Evolutionary conservation across 2,113 vertebrate genomes (phyloP).

Genomic region (Osmerus mordax): DNA sequence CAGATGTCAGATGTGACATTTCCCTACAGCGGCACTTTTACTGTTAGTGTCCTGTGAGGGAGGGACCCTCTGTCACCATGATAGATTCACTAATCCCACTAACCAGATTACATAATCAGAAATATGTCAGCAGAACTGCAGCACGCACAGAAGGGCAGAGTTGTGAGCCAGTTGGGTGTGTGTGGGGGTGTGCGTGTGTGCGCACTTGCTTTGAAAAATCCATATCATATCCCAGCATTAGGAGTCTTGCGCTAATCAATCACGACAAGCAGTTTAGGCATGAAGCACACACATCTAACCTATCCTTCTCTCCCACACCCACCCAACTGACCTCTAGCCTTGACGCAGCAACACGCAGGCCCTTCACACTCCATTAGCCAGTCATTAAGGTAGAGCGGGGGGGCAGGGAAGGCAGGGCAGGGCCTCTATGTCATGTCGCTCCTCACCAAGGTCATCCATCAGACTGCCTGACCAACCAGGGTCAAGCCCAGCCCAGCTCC

Average conservation of each 20-base stretch:
- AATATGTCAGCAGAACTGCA: neutral
- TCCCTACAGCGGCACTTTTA: neutral
- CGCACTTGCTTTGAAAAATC: neutral
- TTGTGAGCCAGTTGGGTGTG: neutral
- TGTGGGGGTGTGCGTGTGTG: neutral
- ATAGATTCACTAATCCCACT: slow-evolving; percentile 8
- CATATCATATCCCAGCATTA: neutral
- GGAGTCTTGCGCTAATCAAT: neutral
- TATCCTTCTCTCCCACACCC: neutral
- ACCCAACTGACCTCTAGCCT: neutral
- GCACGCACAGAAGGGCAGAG: neutral
- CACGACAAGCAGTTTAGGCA: neutral
- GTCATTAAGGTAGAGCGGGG: neutral
- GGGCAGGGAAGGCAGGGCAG: no score
- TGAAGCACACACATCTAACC: neutral
- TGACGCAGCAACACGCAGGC: neutral
- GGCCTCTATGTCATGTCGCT: no score
- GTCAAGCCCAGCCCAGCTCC: no score
- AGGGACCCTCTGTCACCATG: neutral
- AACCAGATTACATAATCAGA: slow-evolving; percentile 1
- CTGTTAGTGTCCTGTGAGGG: neutral
- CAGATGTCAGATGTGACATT: slow-evolving; percentile 1
- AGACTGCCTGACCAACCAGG: no score
- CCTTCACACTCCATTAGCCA: slow-evolving; percentile 2
- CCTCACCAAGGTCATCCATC: no score